Conservation (phyloP, 2,113 vertebrate genomes). For the Semicossyphus pulcher region DNA sequence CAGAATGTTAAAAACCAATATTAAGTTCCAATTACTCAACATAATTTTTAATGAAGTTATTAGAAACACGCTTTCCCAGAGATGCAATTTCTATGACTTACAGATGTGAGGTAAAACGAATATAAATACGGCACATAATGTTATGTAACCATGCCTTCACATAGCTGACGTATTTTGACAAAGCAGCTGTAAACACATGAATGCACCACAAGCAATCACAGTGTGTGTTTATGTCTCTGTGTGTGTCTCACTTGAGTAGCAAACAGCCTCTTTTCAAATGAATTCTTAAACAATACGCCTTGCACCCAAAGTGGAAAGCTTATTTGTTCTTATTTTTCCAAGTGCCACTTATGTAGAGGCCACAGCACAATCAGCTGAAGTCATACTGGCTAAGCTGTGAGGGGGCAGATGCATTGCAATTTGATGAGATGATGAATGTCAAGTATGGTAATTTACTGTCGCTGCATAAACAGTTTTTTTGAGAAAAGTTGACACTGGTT, state of each 20-base stretch:
- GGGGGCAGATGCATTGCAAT: conserved; percentile 35
- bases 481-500: conserved; percentile 8
- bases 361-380: conserved; percentile 20
- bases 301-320: background rate
- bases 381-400: conserved; percentile 1
- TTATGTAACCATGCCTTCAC: conserved; percentile 31
- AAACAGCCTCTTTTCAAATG: background rate
- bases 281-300: background rate
- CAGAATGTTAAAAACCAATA: background rate
- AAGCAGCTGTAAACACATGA: conserved; percentile 12
- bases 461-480: conserved; percentile 19
- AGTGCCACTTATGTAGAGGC: conserved; percentile 9
- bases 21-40: background rate
- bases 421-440: conserved; percentile 55
- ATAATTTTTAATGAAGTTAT: too few relatives aligned
- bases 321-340: conserved; percentile 12
- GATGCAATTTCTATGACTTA: conserved; percentile 8
- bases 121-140: background rate
- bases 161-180: conserved; percentile 29
- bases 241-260: background rate
- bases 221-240: background rate
- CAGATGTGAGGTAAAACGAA: conserved; percentile 16
- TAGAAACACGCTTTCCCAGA: too few relatives aligned
- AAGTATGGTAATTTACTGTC: conserved; percentile 39
- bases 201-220: conserved; percentile 1